phyloP scores from a whole-genome alignment of 2,797 vertebrate genomes.

The Epinephelus malabaricus region DNA sequence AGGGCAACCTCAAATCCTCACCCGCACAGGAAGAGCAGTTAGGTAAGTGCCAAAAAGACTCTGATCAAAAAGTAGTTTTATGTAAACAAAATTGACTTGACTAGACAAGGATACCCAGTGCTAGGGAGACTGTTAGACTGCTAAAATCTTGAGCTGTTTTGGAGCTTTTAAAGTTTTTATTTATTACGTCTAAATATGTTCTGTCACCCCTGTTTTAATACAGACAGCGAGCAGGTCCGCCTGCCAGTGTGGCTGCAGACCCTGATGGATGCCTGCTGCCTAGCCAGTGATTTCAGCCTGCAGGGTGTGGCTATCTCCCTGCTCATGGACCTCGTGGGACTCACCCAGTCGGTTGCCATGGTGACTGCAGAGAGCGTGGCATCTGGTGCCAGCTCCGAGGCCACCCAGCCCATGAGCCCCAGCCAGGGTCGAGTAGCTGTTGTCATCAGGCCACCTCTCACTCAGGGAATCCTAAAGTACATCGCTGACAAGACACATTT shows the following conservation, averaged over 20 bases:
- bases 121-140: neutral
- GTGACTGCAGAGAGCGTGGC: constrained; percentile 92
- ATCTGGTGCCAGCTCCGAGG: constrained; percentile 82
- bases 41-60: constrained; percentile 65
- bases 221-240: constrained; percentile 90
- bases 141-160: neutral
- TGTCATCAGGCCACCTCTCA: constrained; percentile 97
- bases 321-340: constrained; percentile 96
- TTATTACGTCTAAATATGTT: neutral
- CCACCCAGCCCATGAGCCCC: constrained; percentile 92
- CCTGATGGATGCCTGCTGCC: constrained; percentile 94
- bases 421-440: constrained; percentile 98
- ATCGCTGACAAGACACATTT: constrained; percentile 96
- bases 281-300: constrained; percentile 91
- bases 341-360: constrained; percentile 95
- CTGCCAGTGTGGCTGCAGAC: constrained; percentile 95
- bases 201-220: constrained; percentile 23
- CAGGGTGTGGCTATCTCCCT: constrained; percentile 94
- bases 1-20: constrained; percentile 93
- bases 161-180: neutral
- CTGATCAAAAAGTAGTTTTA: neutral
- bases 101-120: neutral
- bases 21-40: constrained; percentile 85
- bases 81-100: too few relatives aligned
- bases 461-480: constrained; percentile 94